Evolutionary conservation across 2,888 invertebrate genomes (phyloP), one percentile per base, ranked within the genome.

Genomic region (Alloscopus bannaensis): DNA sequence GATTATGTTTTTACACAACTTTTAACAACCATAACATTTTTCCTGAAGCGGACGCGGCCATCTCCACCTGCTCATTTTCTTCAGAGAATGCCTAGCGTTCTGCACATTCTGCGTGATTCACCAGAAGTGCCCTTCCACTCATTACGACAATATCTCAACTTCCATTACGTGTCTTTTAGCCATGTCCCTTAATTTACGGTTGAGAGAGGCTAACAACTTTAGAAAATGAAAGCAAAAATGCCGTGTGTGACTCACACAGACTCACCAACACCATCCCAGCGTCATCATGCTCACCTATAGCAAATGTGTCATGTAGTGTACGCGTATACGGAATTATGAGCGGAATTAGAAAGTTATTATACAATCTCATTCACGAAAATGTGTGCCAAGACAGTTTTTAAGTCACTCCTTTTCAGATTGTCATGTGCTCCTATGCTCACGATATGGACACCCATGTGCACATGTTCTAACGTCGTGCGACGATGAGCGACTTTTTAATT

Each of bases 271-370:
- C n/a, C 22, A 36, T 29, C 22, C 40, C 36, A 31, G 3, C 29
- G n/a, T 50, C 50, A 50, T 29, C 26, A 18, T 52, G 31, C 29
- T n/a, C 6, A 36, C 36, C 36, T 8, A 6, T 11, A 50, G 55
- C 50, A 50, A 6, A 50, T 22, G 18, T 16, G 18, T 24, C 52
- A 52, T 24, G 22, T 55, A 55, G 13, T 57, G 26, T 13, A 24
- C 3, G 40, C 28, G 8, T 55, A 11, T 2, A 16, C 6, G 60
- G 42, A 71, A 71, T 60, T 72, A 31, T 62, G 50, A 45, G 62
- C 62, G 71, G 71, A 72, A 72, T 72, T 72, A 73, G 73, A 73
- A 73, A 73, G 73, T 73, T 64, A 73, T 73, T 73, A 73, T 73
- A 73, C 73, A 73, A 73, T 65, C 65, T 65, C 65, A n/a, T 55